Percentiles rank a stretch among this genome's conserved stretches.
Evolutionary conservation across 2,797 vertebrate genomes (phyloP).

Genomic region (Centropyge bicolor): DNA sequence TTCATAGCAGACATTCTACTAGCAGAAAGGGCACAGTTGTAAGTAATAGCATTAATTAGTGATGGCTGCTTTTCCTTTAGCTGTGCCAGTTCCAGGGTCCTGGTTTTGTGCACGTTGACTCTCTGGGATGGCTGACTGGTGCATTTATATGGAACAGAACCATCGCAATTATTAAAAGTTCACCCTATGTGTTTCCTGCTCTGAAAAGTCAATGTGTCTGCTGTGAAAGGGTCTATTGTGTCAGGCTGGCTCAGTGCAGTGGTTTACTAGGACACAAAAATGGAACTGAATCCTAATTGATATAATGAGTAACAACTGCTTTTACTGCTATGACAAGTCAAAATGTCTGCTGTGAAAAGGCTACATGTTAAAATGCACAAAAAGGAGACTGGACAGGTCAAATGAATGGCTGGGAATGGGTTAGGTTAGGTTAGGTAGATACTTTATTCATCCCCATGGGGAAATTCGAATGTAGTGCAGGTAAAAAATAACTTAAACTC

Average conservation of each 20-base stretch:
- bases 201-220: not conserved
- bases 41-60: not conserved
- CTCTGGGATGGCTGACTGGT: not conserved
- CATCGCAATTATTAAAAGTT: not conserved
- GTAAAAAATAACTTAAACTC: not conserved
- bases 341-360: not conserved
- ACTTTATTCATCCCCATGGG: too few relatives aligned
- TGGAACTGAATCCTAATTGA: not conserved
- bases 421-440: too few relatives aligned
- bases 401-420: not conserved
- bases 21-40: not conserved
- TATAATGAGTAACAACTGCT: not conserved
- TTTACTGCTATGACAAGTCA: not conserved
- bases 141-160: not conserved
- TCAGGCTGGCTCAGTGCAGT: not conserved
- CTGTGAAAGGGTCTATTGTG: not conserved
- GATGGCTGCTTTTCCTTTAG: not conserved
- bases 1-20: not conserved
- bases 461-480: too few relatives aligned
- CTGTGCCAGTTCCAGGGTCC: not conserved
- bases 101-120: not conserved
- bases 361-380: not conserved
- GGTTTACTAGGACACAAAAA: not conserved
- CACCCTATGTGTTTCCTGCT: not conserved
- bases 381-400: not conserved